Evolutionary conservation across 1,140 invertebrate genomes (phyloP), one percentile per base, ranked within the genome.

Genomic region (Danaus melanippus): DNA sequence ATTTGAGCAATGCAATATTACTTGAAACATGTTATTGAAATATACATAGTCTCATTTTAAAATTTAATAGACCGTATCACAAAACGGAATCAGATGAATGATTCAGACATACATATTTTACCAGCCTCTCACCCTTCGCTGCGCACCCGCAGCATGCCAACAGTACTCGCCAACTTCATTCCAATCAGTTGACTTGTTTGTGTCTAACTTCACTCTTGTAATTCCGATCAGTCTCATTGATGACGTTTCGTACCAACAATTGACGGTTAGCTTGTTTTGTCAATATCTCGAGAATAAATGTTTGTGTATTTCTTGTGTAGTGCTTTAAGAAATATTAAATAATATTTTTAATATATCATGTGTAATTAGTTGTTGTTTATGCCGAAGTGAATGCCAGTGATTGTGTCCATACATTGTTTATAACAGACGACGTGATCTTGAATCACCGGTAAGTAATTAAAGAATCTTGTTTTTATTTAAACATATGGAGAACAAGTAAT

Each of bases 181-280:
- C 69, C 73, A 68, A 67, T 63, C 61, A 57, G 68, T 53, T 49
- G 59, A 58, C 58, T 60, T 54, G 58, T 59, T 64, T 53, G 52
- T 52, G 67, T 67, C 66, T 56, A 71, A 81, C 79, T 83, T 77
- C 75, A 76, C 68, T 75, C 66, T 68, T 60, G 55, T 67, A 62
- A 65, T 71, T 74, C 68, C 67, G 65, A 53, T 76, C 66, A 66
- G 62, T 58, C 53, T 65, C 56, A 62, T 70, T 76, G 71, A 72
- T 86, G 77, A 82, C 80, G 80, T 86, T 72, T 73, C 50, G 51
- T 56, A 60, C 62, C 66, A 77, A 79, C 70, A 78, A 75, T 72
- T 60, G 64, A 66, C 56, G 50, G 69, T 74, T 70, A 61, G 61
- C 59, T 58, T 78, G 79, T 82, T 84, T 81, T 84, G 78, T 84